A percentile compares a stretch with the other conserved stretches of the same genome.
phyloP scores from a whole-genome alignment of 1,140 invertebrate species.

The Brachionus sp. region DNA sequence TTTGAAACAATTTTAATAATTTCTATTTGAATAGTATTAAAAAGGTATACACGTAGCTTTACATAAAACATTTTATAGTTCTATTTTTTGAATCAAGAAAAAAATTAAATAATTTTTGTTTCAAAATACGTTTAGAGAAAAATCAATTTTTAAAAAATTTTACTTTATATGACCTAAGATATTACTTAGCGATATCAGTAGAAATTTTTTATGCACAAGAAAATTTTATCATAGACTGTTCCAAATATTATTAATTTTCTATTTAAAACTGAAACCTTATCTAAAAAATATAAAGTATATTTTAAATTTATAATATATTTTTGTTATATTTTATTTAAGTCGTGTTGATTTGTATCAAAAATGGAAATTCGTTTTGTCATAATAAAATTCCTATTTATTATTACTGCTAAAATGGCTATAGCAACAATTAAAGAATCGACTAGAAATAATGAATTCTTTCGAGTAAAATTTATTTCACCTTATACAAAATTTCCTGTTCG shows the following conservation, averaged over 20 bases:
- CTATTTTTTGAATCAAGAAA: not conserved
- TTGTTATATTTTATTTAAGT: not conserved
- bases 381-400: not conserved
- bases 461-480: not conserved
- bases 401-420: not conserved
- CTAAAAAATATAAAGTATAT: not conserved
- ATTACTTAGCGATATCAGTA: not conserved
- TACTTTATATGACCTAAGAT: not conserved
- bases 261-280: not conserved
- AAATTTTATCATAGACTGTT: not conserved
- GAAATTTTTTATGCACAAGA: not conserved
- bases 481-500: not conserved
- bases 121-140: not conserved
- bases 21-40: not conserved
- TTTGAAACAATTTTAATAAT: not conserved
- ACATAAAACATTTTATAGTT: not conserved
- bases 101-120: not conserved
- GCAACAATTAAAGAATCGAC: not conserved
- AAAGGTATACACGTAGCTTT: not conserved
- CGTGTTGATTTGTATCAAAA: not conserved
- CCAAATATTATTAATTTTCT: not conserved
- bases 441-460: not conserved
- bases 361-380: not conserved
- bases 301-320: not conserved
- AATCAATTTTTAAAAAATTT: not conserved